Evolutionary conservation across 1,140 invertebrate genomes (phyloP).

Genomic region (Leptinotarsa undecemlineata): DNA sequence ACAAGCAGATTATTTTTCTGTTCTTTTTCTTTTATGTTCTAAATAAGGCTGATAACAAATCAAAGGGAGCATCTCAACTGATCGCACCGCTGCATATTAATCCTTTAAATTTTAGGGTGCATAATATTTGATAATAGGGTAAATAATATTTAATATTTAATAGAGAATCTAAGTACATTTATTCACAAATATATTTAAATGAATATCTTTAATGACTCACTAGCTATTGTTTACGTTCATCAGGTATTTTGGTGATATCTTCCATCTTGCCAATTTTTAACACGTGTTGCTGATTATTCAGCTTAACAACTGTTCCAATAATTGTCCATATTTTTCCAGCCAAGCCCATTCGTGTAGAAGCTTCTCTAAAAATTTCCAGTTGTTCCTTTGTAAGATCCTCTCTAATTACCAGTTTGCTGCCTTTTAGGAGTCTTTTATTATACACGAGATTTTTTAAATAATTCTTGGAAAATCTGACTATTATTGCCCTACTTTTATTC

Average conservation of each 20-base stretch:
- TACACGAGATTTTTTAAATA: too few relatives aligned
- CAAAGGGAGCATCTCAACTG: slow-evolving; percentile 1
- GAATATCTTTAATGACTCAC: too few relatives aligned
- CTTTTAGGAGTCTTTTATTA: too few relatives aligned
- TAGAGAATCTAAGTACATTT: too few relatives aligned
- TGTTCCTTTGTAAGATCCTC: not conserved
- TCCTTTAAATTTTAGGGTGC: too few relatives aligned
- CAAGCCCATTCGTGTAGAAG: not conserved
- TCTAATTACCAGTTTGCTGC: too few relatives aligned
- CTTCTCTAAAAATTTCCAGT: slow-evolving; percentile 8
- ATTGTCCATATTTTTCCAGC: slow-evolving; percentile 6
- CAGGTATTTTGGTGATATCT: not conserved
- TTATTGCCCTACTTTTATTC: too few relatives aligned
- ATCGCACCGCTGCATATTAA: too few relatives aligned
- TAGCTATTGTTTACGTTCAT: not conserved
- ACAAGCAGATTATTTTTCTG: not conserved
- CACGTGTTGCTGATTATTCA: not conserved
- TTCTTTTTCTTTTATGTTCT: not conserved
- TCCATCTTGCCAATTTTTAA: slow-evolving; percentile 7
- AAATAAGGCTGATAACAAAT: not conserved
- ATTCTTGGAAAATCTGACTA: too few relatives aligned
- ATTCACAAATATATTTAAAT: too few relatives aligned
- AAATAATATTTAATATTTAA: too few relatives aligned
- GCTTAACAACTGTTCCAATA: not conserved
- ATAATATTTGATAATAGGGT: too few relatives aligned